phyloP scores from a whole-genome alignment of 1,140 invertebrate genomes.

The Episyrphus balteatus region DNA sequence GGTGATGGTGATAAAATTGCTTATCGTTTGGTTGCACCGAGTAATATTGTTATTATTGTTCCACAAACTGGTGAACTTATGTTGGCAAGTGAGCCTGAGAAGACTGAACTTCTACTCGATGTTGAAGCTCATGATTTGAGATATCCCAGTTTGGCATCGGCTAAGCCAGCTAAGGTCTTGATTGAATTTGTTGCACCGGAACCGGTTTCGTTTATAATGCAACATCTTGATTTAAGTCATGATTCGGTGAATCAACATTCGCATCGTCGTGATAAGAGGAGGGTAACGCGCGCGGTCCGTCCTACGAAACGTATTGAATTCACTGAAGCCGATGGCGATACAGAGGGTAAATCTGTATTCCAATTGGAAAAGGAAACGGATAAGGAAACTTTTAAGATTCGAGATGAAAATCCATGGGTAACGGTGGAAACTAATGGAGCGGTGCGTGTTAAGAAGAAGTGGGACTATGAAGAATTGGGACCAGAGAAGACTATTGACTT shows the following conservation, averaged over 20 bases:
- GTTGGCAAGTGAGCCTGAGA: slow-evolving; percentile 61
- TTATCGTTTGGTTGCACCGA: slow-evolving; percentile 67
- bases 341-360: slow-evolving; percentile 78
- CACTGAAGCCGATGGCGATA: slow-evolving; percentile 79
- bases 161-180: slow-evolving; percentile 58
- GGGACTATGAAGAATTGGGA: slow-evolving; percentile 92
- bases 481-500: slow-evolving; percentile 93
- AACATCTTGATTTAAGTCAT: slow-evolving; percentile 36
- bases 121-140: slow-evolving; percentile 74
- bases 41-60: slow-evolving; percentile 70
- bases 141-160: slow-evolving; percentile 54
- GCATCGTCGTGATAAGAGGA: slow-evolving; percentile 60
- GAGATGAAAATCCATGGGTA: slow-evolving; percentile 88
- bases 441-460: slow-evolving; percentile 88
- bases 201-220: slow-evolving; percentile 34
- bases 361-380: slow-evolving; percentile 85
- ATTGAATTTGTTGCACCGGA: slow-evolving; percentile 59
- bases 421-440: slow-evolving; percentile 83
- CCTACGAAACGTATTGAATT: slow-evolving; percentile 88
- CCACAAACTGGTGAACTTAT: slow-evolving; percentile 85
- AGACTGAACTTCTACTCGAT: slow-evolving; percentile 53
- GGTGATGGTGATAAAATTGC: slow-evolving; percentile 78
- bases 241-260: slow-evolving; percentile 42
- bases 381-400: slow-evolving; percentile 83
- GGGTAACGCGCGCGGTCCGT: slow-evolving; percentile 75